Evolutionary conservation across 2,113 vertebrate species (phyloP).

Genomic region (Rhinolophus sinicus): DNA sequence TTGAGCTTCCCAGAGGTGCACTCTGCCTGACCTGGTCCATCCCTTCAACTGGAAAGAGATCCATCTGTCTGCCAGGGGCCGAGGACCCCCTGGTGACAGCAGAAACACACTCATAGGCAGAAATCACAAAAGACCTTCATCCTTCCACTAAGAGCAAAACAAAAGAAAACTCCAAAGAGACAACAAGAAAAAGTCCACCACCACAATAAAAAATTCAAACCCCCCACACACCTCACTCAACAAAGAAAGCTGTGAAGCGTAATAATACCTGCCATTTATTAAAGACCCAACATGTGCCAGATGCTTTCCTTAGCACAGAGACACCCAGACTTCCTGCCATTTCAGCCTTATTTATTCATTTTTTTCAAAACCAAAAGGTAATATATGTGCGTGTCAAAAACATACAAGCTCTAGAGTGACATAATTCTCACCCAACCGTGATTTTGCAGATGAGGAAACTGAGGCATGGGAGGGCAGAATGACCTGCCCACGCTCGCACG

Average conservation of each 20-base stretch:
- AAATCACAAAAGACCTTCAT: background rate
- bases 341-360: no score
- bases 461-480: background rate
- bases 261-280: background rate
- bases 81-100: background rate
- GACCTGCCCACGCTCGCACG: fast-evolving
- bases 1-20: background rate
- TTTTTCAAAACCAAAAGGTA: no score
- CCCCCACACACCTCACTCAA: background rate
- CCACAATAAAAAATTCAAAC: background rate
- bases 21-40: background rate
- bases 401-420: no score
- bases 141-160: background rate
- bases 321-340: no score
- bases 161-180: background rate
- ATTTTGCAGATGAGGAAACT: background rate
- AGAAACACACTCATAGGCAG: background rate
- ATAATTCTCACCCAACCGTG: background rate
- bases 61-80: background rate
- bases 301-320: background rate
- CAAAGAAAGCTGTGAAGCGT: background rate
- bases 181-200: no score
- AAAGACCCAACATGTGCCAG: background rate
- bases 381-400: no score
- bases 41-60: background rate